Evolutionary conservation across 2,888 invertebrate genomes (phyloP).

Genomic region (Gastrophysa polygoni): DNA sequence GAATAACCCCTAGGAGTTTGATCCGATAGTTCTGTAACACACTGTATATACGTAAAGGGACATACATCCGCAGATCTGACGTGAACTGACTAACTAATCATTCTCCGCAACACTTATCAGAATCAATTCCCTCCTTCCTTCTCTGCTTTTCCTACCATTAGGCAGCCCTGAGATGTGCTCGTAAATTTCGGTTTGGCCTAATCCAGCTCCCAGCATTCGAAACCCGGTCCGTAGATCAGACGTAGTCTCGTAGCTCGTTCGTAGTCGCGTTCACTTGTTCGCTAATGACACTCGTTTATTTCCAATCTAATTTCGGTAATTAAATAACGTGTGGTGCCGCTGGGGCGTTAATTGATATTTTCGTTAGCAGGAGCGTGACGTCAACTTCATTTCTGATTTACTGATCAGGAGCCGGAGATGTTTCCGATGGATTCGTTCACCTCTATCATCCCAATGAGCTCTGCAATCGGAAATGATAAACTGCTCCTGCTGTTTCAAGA

Average conservation of each 20-base stretch:
- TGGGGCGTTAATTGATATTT: constrained; percentile 43
- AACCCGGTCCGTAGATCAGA: constrained; percentile 15
- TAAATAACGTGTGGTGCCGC: constrained; percentile 41
- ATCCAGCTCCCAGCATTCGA: constrained; percentile 30
- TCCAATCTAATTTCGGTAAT: constrained; percentile 49
- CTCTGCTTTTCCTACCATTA: constrained; percentile 3
- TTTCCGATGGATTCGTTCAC: too few relatives aligned
- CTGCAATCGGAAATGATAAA: too few relatives aligned
- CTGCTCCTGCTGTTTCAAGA: too few relatives aligned
- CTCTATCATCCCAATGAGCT: too few relatives aligned
- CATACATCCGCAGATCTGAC: background rate
- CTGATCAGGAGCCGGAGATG: too few relatives aligned
- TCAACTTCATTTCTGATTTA: too few relatives aligned
- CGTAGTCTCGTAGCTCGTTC: background rate
- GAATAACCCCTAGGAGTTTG: too few relatives aligned
- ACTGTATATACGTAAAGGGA: background rate
- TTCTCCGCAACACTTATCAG: background rate
- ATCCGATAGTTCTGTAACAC: background rate
- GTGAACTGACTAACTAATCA: background rate
- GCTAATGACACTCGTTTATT: constrained; percentile 48
- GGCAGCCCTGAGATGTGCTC: background rate
- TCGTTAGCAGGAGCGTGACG: too few relatives aligned
- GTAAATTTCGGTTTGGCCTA: constrained; percentile 38
- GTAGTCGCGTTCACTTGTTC: background rate
- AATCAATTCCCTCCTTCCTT: background rate